A percentile compares a stretch with the other conserved stretches of the same genome.
These are phyloP conservation scores for Pocillopora grandis DNA, from an alignment of 92 coral and sea anemone genomes.

Conservation along the genomic window DNA sequence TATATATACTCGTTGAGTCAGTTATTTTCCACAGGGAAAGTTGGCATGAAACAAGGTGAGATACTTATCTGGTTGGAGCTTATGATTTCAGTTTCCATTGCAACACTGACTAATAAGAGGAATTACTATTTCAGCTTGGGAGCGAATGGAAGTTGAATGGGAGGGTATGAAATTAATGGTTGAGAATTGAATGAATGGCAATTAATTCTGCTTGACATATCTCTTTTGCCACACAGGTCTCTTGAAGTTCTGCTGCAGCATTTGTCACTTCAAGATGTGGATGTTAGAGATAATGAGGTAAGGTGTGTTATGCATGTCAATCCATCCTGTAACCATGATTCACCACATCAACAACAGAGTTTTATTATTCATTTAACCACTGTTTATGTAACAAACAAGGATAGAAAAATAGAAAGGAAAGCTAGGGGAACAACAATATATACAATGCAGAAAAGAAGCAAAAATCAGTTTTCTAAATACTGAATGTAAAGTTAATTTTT, in stretches of 20 bases:
- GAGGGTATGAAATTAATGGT: too few species aligned
- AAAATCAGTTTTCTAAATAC: neutral
- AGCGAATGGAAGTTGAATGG: too few species aligned
- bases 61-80: too few species aligned
- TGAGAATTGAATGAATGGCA: too few species aligned
- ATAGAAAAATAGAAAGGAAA: neutral
- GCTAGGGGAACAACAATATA: neutral
- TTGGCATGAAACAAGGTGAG: too few species aligned
- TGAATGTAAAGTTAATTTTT: neutral
- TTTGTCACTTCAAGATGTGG: slow-evolving; percentile 60
- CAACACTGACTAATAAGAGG: too few species aligned
- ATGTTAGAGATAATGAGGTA: slow-evolving; percentile 77
- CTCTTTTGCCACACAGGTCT: slow-evolving; percentile 41
- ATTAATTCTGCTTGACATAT: neutral
- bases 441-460: neutral
- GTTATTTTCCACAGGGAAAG: too few species aligned
- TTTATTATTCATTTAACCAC: neutral
- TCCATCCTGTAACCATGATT: neutral
- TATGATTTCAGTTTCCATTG: too few species aligned
- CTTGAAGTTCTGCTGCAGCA: slow-evolving; percentile 75
- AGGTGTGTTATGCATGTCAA: neutral
- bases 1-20: too few species aligned
- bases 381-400: neutral
- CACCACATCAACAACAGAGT: too few species aligned
- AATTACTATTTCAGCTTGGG: too few species aligned